These are phyloP conservation scores for Torymus auratus DNA, from an alignment of 2,888 invertebrate species.

Conservation along the genomic window DNA sequence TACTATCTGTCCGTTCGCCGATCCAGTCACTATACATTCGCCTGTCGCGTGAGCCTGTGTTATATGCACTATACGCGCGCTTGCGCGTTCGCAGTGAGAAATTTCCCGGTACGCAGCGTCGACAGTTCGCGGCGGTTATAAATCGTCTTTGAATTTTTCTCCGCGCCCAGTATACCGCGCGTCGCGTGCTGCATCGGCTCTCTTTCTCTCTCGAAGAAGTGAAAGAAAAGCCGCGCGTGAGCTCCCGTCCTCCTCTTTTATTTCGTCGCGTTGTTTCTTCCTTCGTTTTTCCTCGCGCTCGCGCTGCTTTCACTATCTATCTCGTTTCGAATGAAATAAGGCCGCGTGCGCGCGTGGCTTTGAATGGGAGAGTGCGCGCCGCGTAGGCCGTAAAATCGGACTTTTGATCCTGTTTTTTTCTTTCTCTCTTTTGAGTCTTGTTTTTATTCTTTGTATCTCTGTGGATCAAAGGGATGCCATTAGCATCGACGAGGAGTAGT, in stretches of 20 bases:
- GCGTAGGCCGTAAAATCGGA: conserved; percentile 18
- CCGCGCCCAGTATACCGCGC: not conserved
- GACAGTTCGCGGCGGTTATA: conserved; percentile 38
- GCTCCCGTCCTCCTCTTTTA: not conserved
- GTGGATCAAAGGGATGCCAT: conserved; percentile 5
- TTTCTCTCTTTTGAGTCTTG: not conserved
- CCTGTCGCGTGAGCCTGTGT: not conserved
- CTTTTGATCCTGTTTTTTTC: conserved; percentile 11
- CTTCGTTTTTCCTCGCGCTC: not conserved
- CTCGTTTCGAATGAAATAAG: conserved; percentile 17
- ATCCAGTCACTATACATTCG: no score
- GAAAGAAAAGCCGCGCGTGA: conserved; percentile 11
- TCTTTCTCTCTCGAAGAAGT: not conserved
- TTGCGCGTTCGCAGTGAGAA: not conserved
- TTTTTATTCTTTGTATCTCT: not conserved
- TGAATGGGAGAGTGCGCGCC: conserved; percentile 27
- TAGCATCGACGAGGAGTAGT: conserved; percentile 11
- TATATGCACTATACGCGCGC: no score
- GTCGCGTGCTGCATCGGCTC: not conserved
- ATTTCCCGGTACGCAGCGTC: conserved; percentile 23
- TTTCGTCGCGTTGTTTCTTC: conserved; percentile 3
- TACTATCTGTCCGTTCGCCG: no score
- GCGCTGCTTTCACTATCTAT: conserved; percentile 35
- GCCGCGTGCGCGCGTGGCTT: not conserved
- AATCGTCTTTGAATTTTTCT: conserved; percentile 50